Conservation (phyloP, 2,797 vertebrate species). For the Sebastes vulpes region DNA sequence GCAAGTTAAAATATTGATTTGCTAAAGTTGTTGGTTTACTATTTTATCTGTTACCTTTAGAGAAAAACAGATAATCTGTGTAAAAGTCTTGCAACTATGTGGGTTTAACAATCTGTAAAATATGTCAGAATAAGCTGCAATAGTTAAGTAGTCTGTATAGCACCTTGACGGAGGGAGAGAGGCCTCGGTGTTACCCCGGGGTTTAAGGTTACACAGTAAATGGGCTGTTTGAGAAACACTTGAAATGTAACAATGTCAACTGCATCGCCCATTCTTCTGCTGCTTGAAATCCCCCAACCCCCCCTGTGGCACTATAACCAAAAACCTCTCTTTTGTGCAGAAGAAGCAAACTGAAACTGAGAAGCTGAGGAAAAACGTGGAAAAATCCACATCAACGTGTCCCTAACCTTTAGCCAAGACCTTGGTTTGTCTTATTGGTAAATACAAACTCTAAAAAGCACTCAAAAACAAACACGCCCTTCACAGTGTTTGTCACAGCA, state of each 20-base stretch:
- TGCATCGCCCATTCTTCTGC: slow-evolving; percentile 49
- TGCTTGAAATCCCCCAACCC: slow-evolving; percentile 16
- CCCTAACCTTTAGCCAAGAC: slow-evolving; percentile 23
- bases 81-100: not conserved
- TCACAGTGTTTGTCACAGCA: slow-evolving; percentile 17
- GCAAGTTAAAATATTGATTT: not conserved
- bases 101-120: not conserved
- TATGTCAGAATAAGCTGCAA: not conserved
- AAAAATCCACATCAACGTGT: slow-evolving; percentile 29
- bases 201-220: slow-evolving; percentile 74
- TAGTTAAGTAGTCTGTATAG: slow-evolving; percentile 51
- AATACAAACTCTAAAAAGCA: slow-evolving; percentile 49
- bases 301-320: slow-evolving; percentile 26
- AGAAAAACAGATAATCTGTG: not conserved
- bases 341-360: slow-evolving; percentile 4
- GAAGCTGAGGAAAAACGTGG: slow-evolving; percentile 9
- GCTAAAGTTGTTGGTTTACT: not conserved
- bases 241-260: slow-evolving; percentile 74
- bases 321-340: slow-evolving; percentile 17
- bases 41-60: not conserved
- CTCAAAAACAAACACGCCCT: slow-evolving; percentile 6
- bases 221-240: slow-evolving; percentile 73
- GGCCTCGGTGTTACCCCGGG: slow-evolving; percentile 45
- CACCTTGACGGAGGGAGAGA: slow-evolving; percentile 53
- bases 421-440: slow-evolving; percentile 50